phyloP scores from a whole-genome alignment of 2,797 vertebrate genomes.

The Nothura maculosa region DNA sequence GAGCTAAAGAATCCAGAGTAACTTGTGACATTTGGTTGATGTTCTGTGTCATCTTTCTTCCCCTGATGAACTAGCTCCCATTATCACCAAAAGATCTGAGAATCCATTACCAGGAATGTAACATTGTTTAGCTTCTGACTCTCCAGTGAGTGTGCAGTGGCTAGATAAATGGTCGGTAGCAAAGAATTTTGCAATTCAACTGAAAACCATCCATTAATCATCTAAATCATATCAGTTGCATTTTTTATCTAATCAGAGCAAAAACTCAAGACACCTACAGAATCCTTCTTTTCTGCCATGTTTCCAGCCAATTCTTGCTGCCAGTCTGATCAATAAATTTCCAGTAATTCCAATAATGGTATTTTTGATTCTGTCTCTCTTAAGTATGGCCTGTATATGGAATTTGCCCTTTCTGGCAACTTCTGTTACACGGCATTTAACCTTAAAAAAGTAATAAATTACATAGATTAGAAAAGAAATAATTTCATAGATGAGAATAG shows the following conservation, averaged over 20 bases:
- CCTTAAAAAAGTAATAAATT: slow-evolving; percentile 47
- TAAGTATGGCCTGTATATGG: background rate
- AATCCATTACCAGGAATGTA: background rate
- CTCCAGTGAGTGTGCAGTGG: background rate
- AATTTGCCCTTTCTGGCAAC: slow-evolving; percentile 8
- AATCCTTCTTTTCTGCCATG: background rate
- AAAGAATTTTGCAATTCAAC: background rate
- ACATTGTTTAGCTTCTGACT: too few species aligned
- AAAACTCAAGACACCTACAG: background rate
- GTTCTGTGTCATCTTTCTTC: background rate
- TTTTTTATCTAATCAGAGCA: background rate
- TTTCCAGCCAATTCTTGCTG: background rate
- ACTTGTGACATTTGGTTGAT: background rate
- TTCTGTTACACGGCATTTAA: slow-evolving; percentile 49
- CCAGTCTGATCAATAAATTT: background rate
- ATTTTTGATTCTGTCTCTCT: background rate
- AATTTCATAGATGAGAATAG: slow-evolving; percentile 18
- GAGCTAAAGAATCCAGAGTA: background rate
- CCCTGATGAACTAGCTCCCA: background rate
- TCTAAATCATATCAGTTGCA: background rate
- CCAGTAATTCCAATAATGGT: background rate
- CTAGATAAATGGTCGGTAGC: background rate
- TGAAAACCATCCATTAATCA: background rate
- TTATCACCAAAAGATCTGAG: background rate
- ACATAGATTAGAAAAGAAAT: slow-evolving; percentile 37